A percentile compares a stretch with the other conserved stretches of the same genome.
These are phyloP conservation scores for Scaptomyza pallida DNA, from an alignment of 1,140 invertebrate genomes.

Conservation along the genomic window DNA sequence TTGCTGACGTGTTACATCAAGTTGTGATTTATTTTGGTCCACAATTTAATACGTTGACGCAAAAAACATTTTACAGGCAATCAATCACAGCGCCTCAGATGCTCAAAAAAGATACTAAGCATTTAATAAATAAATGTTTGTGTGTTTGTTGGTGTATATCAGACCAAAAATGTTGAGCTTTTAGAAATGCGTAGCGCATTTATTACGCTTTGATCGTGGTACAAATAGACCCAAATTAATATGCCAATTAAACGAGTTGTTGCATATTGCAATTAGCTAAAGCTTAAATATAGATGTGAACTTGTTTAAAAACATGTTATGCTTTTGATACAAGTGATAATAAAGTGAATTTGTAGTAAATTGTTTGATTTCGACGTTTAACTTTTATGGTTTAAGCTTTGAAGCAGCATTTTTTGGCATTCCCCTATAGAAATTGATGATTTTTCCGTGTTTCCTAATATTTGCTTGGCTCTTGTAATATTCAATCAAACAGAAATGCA, in stretches of 20 bases:
- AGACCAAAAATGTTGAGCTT: too few relatives aligned
- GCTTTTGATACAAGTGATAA: background rate
- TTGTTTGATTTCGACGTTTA: too few relatives aligned
- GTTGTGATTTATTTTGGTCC: slow-evolving; percentile 53
- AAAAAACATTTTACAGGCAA: slow-evolving; percentile 59
- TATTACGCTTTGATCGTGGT: background rate
- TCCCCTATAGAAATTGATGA: background rate
- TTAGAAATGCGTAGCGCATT: background rate
- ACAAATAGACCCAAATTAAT: background rate
- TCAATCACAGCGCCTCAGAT: slow-evolving; percentile 52
- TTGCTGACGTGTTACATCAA: slow-evolving; percentile 46
- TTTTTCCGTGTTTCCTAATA: background rate
- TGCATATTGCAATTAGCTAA: background rate
- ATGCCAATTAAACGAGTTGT: background rate
- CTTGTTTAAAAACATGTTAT: background rate
- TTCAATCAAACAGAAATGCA: slow-evolving; percentile 12
- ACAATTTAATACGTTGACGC: slow-evolving; percentile 45
- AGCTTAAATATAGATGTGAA: background rate
- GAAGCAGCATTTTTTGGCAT: too few relatives aligned
- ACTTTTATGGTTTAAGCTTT: too few relatives aligned
- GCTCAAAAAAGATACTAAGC: slow-evolving; percentile 22
- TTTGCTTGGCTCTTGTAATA: slow-evolving; percentile 13
- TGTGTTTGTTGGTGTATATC: too few relatives aligned
- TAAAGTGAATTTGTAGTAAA: too few relatives aligned
- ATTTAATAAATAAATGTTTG: background rate